Evolutionary conservation across 37 sponge, comb jelly and placozoan species (phyloP), one percentile per base, ranked within the genome.

Genomic region (Spongilla lacustris): DNA sequence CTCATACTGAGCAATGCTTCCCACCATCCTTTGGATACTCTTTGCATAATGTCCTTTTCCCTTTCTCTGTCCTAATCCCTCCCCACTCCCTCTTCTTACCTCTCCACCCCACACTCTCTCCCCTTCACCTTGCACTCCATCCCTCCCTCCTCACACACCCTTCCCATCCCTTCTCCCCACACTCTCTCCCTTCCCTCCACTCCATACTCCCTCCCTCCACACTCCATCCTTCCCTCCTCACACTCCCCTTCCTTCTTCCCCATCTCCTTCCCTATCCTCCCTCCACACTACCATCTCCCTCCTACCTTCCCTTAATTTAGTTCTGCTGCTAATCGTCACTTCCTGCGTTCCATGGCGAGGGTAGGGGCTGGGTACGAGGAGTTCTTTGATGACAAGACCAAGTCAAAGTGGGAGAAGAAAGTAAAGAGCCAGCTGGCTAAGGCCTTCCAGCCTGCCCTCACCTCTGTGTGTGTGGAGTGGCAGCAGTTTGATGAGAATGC

Each of bases 391-490:
- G 41, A 82, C 68, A 94, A 95, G 36, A 92, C 92, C 73, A 96
- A 94, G 83, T 90, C 94, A 25, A 94, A 94, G 36, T 98, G 99
- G 99, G 88, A 94, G 85, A 85, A 87, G 36, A 94, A 89, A 71
- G 97, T 95, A 37, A 89, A 84, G 74, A 24, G 75, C 17, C 97
- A 97, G 75, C 71, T 97, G 66, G 75, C 85, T 31, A 95, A 95
- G 76, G 93, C 97, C 68, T 92, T 92, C 81, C 97, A 97, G 87
- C 97, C 97, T 25, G 95, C 93, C 25, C 92, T 97, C 50, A 88
- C 96, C 49, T 87, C 91, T 14, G 93, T 97, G 31, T 35, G 67
- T n/a, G 97, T 97, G 33, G 84, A 94, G 73, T 97, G 97, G 97
- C 91, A 90, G 70, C 93, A 92, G 79, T 93, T 85, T 85, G 96